Conservation (phyloP, 2,797 vertebrate species). For the Todus mexicanus region DNA sequence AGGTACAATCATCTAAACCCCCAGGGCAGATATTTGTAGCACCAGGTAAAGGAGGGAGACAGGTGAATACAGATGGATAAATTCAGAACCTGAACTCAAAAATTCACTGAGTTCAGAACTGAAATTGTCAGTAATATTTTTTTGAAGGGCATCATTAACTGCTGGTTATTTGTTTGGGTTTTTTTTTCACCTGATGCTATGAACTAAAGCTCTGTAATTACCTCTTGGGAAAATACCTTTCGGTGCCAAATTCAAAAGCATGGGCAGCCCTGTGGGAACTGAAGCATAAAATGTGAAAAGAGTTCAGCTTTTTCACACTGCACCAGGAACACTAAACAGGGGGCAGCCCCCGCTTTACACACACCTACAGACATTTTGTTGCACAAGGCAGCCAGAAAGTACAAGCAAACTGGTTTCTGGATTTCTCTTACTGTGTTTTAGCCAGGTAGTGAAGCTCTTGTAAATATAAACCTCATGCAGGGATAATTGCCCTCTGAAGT, state of each 20-base stretch:
- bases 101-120: accelerated
- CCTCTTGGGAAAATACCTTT: not conserved
- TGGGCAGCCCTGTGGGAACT: not conserved
- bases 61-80: not conserved
- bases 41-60: not conserved
- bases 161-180: no score
- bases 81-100: not conserved
- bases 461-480: not conserved
- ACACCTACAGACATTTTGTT: not conserved
- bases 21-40: not conserved
- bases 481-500: not conserved
- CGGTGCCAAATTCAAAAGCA: not conserved
- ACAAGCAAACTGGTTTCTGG: not conserved
- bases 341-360: not conserved
- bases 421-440: not conserved
- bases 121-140: not conserved
- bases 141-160: not conserved
- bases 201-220: not conserved
- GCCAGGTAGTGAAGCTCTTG: not conserved
- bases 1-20: not conserved
- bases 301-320: not conserved
- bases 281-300: not conserved
- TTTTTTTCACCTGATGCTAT: not conserved
- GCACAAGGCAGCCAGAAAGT: not conserved
- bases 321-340: not conserved